Base-by-base conservation (phyloP, 2,113 vertebrate genomes). In the Myotis davidii region DNA sequence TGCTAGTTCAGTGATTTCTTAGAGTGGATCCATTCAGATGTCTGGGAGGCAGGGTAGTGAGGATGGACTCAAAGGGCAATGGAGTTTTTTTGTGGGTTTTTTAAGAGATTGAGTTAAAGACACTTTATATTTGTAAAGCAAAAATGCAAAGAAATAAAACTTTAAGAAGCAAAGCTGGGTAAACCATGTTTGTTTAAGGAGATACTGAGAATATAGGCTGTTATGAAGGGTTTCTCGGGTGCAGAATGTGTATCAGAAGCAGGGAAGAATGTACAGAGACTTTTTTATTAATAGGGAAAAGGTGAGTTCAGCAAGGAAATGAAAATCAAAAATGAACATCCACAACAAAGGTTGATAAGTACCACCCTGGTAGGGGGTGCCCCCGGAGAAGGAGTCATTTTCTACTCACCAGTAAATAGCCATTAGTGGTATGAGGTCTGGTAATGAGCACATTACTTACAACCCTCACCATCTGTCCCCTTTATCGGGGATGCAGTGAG, bases 381-480 rank as follows among this genome's bases (percentile, higher is more conserved):
- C 73, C 90, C 69, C 82, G 29, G 91, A 97, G 96, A 94, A 91
- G 64, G 88, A 81, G 76, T 95, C 85, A 76, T 94, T 92, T 94
- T 94, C 94, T 90, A 56, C 91, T 92, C 77, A 48, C 94, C 61
- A 64, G 77, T 79, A 95, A 85, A 48, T 83, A 67, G 96, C 86
- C 88, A 74, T 93, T 91, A 97, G 93, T 85, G 64, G 37, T 73
- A 85, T 94, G 95, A 96, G 87, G 89, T 94, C 67, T 95, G 96
- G 69, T 95, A 95, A 64, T 34, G 95, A 96, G 93, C 42, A 52
- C 87, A 87, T 97, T 91, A 81, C 81, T 94, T 97, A 96, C 97
- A 96, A 85, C 72, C 96, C 90, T 92, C 73, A 72, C 97, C 97
- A 97, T 98, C 97, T 97, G 95, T 87, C 94, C 88, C 54, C 54